A percentile compares a stretch with the other conserved stretches of the same genome.
These are phyloP conservation scores for Sus scrofa DNA, from an alignment of 2,113 vertebrate species.

Conservation along the genomic window T2T-Sscrofa CM000824.6:71035001-71035500, in stretches of 20 bases:
- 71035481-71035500: background rate
- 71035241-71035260: constrained; percentile 58
- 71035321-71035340: constrained; percentile 46
- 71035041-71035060: constrained; percentile 12
- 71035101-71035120: background rate
- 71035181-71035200: background rate
- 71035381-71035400: constrained; percentile 12
- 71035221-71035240: constrained; percentile 65
- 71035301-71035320: constrained; percentile 72
- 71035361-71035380: constrained; percentile 29
- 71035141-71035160: background rate
- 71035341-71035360: constrained; percentile 26
- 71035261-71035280: constrained; percentile 44
- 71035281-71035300: constrained; percentile 63
- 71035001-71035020: background rate
- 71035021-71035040: background rate
- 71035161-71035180: background rate
- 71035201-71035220: background rate
- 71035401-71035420: background rate
- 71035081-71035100: background rate
- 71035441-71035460: constrained; percentile 29
- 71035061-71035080: constrained; percentile 11
- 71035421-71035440: background rate
- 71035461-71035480: constrained; percentile 7
- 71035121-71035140: constrained; percentile 47